Evolutionary conservation across 2,797 vertebrate species (phyloP).

Genomic region (Graptemys geographica): DNA sequence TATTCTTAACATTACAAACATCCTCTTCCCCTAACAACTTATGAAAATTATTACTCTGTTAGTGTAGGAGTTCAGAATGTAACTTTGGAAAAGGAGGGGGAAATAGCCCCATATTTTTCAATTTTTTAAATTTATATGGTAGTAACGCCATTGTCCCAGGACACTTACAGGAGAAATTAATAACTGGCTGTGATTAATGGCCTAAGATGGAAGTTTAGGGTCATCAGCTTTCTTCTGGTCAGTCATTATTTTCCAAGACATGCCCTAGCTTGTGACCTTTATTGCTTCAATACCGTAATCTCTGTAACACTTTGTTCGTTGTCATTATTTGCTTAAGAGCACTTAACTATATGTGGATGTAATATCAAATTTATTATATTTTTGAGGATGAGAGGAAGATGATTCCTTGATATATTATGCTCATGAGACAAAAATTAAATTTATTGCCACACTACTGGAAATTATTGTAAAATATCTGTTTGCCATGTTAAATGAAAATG

Average conservation of each 20-base stretch:
- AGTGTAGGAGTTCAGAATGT: background rate
- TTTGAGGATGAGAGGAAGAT: background rate
- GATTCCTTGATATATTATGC: background rate
- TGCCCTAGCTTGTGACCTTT: background rate
- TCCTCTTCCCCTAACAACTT: background rate
- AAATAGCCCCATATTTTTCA: background rate
- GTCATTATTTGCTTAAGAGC: fast-evolving
- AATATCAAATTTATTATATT: background rate
- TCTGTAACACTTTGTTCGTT: fast-evolving
- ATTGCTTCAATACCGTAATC: background rate
- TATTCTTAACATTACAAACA: background rate
- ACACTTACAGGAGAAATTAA: background rate
- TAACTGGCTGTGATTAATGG: fast-evolving
- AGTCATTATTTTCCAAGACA: background rate
- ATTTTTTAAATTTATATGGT: background rate
- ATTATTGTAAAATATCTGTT: fast-evolving
- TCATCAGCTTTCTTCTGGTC: background rate
- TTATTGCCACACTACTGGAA: background rate
- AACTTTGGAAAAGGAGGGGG: background rate
- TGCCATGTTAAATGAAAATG: background rate
- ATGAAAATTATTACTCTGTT: background rate
- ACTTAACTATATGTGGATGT: background rate
- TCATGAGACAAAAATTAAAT: background rate
- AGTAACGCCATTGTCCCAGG: background rate
- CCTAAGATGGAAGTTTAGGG: background rate